Conservation (phyloP, 2,888 invertebrate genomes). For the Pammene aurita region DNA sequence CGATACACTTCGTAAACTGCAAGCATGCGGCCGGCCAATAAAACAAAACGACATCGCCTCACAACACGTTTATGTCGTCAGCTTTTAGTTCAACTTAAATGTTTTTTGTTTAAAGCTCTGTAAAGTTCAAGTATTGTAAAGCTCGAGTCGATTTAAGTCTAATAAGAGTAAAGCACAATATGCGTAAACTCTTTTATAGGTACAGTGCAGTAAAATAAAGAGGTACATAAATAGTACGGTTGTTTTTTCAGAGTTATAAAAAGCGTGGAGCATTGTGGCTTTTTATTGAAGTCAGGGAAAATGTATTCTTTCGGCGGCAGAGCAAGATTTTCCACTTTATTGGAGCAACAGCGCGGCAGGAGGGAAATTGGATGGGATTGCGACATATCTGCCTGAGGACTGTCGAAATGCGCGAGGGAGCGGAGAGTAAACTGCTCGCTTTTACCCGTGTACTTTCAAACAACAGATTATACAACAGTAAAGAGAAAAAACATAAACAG, state of each 20-base stretch:
- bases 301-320: conserved; percentile 71
- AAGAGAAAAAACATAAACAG: conserved; percentile 54
- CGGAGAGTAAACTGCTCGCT: conserved; percentile 72
- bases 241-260: conserved; percentile 36
- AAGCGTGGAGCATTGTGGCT: conserved; percentile 46
- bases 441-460: conserved; percentile 51
- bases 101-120: conserved; percentile 28
- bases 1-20: conserved; percentile 59
- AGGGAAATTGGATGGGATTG: conserved; percentile 81
- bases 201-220: conserved; percentile 40
- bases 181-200: background rate
- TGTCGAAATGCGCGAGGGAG: conserved; percentile 73
- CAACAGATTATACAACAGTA: conserved; percentile 53
- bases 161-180: background rate
- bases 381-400: conserved; percentile 76
- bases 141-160: background rate
- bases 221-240: conserved; percentile 48
- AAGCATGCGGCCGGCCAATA: conserved; percentile 54
- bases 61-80: conserved; percentile 45
- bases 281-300: conserved; percentile 66
- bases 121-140: background rate
- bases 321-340: conserved; percentile 78
- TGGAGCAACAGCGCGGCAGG: conserved; percentile 71
- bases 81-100: conserved; percentile 40
- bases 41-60: conserved; percentile 55